A percentile compares a stretch with the other conserved stretches of the same genome.
Conservation (phyloP, 2,888 invertebrate species). For the Amphimallon solstitiale region DNA sequence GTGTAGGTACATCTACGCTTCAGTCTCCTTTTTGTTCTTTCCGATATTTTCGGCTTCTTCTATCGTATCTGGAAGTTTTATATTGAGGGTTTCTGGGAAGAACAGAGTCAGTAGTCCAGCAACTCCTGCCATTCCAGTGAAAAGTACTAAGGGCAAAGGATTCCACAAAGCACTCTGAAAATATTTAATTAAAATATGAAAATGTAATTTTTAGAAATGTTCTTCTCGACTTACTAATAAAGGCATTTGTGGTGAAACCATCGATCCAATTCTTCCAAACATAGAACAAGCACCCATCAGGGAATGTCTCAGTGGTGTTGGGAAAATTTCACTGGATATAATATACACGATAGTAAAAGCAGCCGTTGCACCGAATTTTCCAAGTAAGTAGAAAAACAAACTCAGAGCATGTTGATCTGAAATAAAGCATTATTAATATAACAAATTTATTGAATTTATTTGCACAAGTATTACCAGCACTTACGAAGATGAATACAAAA, state of each 20-base stretch:
- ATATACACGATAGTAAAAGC: constrained; percentile 74
- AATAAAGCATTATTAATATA: constrained; percentile 50
- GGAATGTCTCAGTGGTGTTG: constrained; percentile 71
- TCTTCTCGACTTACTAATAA: constrained; percentile 66
- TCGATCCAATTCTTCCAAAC: constrained; percentile 72
- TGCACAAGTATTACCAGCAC: constrained; percentile 63
- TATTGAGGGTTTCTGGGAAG: constrained; percentile 77
- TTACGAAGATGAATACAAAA: constrained; percentile 69
- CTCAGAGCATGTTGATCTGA: constrained; percentile 66
- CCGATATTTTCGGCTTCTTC: constrained; percentile 72
- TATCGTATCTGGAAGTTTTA: constrained; percentile 74
- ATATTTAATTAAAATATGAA: not conserved
- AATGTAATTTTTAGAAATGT: too few relatives aligned
- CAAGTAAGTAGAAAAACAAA: constrained; percentile 68
- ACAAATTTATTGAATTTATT: not conserved
- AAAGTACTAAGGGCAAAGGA: constrained; percentile 72
- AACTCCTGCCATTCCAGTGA: constrained; percentile 70
- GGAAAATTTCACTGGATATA: constrained; percentile 76
- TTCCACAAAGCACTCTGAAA: constrained; percentile 59
- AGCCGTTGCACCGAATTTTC: constrained; percentile 74
- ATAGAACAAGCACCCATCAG: constrained; percentile 73
- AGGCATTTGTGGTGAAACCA: constrained; percentile 75
- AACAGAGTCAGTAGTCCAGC: constrained; percentile 72
- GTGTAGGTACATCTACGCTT: too few relatives aligned
- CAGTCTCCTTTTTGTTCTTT: constrained; percentile 16